Base-by-base conservation (phyloP, 1,140 invertebrate species). In the fruit fly (Drosophila melanogaster) region DNA sequence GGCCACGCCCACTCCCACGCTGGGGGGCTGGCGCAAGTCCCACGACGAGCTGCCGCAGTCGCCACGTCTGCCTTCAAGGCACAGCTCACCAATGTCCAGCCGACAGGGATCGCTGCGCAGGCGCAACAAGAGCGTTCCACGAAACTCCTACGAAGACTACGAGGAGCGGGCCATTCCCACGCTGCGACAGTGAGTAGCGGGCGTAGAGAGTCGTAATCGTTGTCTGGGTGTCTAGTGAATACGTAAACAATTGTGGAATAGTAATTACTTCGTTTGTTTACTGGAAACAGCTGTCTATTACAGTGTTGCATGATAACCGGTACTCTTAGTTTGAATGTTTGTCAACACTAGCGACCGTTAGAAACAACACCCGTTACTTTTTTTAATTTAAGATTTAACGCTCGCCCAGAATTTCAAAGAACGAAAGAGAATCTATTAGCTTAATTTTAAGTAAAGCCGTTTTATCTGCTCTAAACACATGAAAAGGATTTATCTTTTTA, bases 121-220 rank as follows among this genome's bases (percentile, higher is more conserved):
- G 53, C 94, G 96, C 85, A 96, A 96, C 53, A 96, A 96, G 92
- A 96, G 95, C 24, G 95, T 95, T 1, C 92, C 94, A 1, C 94
- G 95, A 59, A 96, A 95, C n/a, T 96, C 95, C 8, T 97, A 96
- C 81, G 96, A 97, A 91, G 96, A 96, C 41, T 97, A 97, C 86
- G 97, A 98, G 87, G 97, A 98, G 81, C 93, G 96, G 64, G 94
- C 96, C 0, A 94, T 98, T 71, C 97, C 97, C 26, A 96, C 96
- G 22, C 92, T 97, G 8, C 95, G 96, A 92, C 96, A 96, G 96
- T 97, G 93, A 94, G 94, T 94, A 47, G 7, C 33, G 8, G 10
- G 22, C 51, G 40, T 38, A 41, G 15, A 26, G 47, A 26, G 35
- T 26, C 37, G 15, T 66, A 24, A n/a, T 40, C 37, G 56, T 35